Evolutionary conservation across 2,888 invertebrate species (phyloP).

Genomic region (Biston stratarius): DNA sequence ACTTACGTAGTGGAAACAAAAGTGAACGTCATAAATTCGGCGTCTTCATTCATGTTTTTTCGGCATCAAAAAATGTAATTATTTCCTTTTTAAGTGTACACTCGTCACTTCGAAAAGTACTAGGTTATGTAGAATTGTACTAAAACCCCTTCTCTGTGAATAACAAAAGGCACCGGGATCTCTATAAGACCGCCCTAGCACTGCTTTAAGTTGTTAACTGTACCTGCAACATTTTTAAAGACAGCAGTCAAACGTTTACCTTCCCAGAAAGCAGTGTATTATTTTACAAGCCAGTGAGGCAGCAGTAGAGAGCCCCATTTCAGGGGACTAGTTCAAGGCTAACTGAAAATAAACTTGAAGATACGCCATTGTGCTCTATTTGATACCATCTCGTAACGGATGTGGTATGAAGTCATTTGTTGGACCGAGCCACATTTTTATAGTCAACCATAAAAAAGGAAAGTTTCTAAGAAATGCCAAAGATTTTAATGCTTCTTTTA

Average conservation of each 20-base stretch:
- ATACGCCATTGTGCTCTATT: conserved; percentile 36
- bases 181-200: no score
- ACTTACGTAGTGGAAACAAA: no score
- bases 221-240: background rate
- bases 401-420: conserved; percentile 21
- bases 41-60: no score
- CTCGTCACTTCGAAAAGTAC: no score
- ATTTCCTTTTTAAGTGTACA: no score
- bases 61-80: no score
- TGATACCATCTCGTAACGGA: conserved; percentile 17
- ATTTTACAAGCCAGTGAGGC: conserved; percentile 20
- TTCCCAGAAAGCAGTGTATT: conserved; percentile 14
- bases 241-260: background rate
- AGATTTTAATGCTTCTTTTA: conserved; percentile 15
- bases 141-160: no score
- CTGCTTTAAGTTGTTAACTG: no score
- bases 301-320: conserved; percentile 20
- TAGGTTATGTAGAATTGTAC: no score
- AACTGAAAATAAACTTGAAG: conserved; percentile 46
- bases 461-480: conserved; percentile 12
- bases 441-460: conserved; percentile 12
- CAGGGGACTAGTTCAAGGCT: conserved; percentile 42
- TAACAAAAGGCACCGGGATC: no score
- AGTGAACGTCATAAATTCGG: no score
- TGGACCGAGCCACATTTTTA: conserved; percentile 13